These are phyloP conservation scores for Calidris pygmaea DNA, from an alignment of 2,113 vertebrate species.

Conservation along the genomic window DNA sequence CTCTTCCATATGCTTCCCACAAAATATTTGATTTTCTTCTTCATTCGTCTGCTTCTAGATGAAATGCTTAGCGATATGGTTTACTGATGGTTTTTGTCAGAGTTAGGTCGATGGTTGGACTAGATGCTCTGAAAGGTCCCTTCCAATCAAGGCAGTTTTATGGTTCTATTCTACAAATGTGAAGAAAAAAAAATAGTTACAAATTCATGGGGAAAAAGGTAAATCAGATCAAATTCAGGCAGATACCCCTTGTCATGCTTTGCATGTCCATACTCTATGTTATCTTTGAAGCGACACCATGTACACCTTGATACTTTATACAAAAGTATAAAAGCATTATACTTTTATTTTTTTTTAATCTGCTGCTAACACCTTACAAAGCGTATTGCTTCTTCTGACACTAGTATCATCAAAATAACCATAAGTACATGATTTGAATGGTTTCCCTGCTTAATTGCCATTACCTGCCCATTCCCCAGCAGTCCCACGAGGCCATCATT, in stretches of 20 bases:
- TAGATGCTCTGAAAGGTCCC: too few relatives aligned
- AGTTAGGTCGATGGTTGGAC: too few relatives aligned
- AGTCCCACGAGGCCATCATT: neutral
- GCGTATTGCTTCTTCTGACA: neutral
- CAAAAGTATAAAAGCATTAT: too few relatives aligned
- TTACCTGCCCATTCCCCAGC: neutral
- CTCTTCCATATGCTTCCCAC: neutral
- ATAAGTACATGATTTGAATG: neutral
- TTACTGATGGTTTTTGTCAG: too few relatives aligned
- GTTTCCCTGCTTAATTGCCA: neutral
- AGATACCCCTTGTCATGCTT: fast-evolving
- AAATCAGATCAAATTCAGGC: neutral
- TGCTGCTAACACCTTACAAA: neutral
- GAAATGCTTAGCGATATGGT: neutral
- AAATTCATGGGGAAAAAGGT: neutral
- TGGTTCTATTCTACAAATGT: neutral
- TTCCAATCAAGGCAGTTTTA: too few relatives aligned
- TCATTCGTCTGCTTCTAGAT: neutral
- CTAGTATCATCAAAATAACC: neutral
- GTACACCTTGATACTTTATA: neutral
- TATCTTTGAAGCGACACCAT: neutral
- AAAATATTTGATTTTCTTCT: neutral
- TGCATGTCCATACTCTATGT: fast-evolving
- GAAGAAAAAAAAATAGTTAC: neutral
- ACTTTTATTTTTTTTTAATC: neutral